A percentile compares a stretch with the other conserved stretches of the same genome.
Evolutionary conservation across 2,888 invertebrate species (phyloP).

Genomic region (Seira ritae): DNA sequence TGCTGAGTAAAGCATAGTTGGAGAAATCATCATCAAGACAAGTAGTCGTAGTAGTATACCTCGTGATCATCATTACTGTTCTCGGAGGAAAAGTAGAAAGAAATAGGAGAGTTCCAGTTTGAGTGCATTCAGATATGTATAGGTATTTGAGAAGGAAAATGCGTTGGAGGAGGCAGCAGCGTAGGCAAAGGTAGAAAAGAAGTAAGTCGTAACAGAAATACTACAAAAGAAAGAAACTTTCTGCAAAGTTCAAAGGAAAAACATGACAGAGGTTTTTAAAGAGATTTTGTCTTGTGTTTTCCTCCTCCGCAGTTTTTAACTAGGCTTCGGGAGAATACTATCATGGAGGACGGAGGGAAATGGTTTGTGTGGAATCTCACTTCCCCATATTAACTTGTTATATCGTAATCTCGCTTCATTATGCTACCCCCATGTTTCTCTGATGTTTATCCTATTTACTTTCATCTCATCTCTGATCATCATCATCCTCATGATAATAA

Average conservation of each 20-base stretch:
- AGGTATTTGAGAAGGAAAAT: not conserved
- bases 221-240: not conserved
- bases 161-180: not conserved
- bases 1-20: constrained; percentile 62
- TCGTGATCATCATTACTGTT: constrained; percentile 7
- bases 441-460: no score
- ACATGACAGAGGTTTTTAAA: not conserved
- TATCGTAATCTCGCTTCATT: not conserved
- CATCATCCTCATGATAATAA: no score
- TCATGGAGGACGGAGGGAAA: not conserved
- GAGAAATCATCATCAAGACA: constrained; percentile 30
- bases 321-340: constrained; percentile 42
- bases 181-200: no score
- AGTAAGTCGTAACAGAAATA: constrained; percentile 9
- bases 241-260: constrained; percentile 42
- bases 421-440: no score
- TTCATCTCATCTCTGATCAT: no score
- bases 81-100: not conserved
- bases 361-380: not conserved
- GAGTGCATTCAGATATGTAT: no score
- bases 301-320: constrained; percentile 14
- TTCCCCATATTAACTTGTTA: not conserved
- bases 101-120: constrained; percentile 23
- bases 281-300: not conserved
- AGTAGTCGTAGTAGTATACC: no score